phyloP scores from a whole-genome alignment of 2,113 vertebrate species.

The Saccopteryx leptura region DNA sequence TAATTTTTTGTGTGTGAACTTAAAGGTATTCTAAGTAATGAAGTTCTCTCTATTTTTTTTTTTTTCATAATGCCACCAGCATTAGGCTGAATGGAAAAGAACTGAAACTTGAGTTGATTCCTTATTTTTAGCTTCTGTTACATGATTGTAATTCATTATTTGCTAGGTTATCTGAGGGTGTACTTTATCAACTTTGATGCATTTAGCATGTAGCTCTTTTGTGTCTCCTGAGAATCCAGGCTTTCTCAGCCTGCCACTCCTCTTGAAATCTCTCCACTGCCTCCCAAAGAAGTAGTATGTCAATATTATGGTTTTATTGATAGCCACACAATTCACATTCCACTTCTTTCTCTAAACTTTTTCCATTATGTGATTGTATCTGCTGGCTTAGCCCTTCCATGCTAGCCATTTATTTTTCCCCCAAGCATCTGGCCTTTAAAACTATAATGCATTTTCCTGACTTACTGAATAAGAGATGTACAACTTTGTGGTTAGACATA shows the following conservation, averaged over 20 bases:
- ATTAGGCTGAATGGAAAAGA: constrained; percentile 50
- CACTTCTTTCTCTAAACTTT: constrained; percentile 37
- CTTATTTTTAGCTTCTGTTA: constrained; percentile 68
- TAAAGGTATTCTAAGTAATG: neutral
- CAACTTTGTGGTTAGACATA: neutral
- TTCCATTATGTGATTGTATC: constrained; percentile 28
- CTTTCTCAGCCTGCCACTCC: constrained; percentile 49
- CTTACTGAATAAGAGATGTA: constrained; percentile 60
- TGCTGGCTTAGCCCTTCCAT: constrained; percentile 36
- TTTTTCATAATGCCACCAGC: neutral
- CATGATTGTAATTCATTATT: constrained; percentile 65
- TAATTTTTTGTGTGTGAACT: constrained; percentile 5
- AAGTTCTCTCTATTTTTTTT: neutral
- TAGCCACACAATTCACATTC: neutral
- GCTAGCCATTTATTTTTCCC: constrained; percentile 34
- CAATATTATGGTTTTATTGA: constrained; percentile 66
- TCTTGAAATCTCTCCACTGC: neutral
- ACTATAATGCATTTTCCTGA: constrained; percentile 40
- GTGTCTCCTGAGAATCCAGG: constrained; percentile 61
- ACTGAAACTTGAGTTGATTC: constrained; percentile 53
- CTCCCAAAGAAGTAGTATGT: neutral
- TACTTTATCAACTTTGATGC: constrained; percentile 62
- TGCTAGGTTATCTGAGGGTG: constrained; percentile 49
- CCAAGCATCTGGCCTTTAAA: constrained; percentile 44
- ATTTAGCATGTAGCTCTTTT: constrained; percentile 75